Conservation (phyloP, 1,140 invertebrate genomes). For the Cecropterus lyciades region DNA sequence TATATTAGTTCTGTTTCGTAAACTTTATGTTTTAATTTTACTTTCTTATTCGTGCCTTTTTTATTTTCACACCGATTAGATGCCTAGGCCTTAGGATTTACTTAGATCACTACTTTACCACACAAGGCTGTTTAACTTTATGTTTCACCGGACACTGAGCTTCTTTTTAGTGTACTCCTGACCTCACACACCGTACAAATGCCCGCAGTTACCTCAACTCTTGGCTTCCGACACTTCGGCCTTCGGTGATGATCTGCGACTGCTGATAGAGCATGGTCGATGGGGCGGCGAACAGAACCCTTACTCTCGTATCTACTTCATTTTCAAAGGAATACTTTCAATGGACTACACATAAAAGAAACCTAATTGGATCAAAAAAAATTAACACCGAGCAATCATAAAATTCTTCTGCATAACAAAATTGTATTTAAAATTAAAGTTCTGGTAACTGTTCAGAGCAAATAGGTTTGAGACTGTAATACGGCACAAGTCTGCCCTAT, state of each 20-base stretch:
- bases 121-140: constrained; percentile 80
- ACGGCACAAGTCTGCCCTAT: background rate
- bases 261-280: constrained; percentile 67
- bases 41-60: constrained; percentile 77
- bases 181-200: constrained; percentile 82
- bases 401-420: no score
- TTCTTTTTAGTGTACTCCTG: constrained; percentile 83
- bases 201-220: constrained; percentile 83
- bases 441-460: background rate
- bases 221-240: constrained; percentile 81
- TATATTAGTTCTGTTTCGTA: constrained; percentile 77
- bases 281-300: constrained; percentile 68
- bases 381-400: no score
- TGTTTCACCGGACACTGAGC: constrained; percentile 81
- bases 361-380: no score
- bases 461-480: background rate
- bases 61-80: constrained; percentile 80
- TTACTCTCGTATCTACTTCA: constrained; percentile 64
- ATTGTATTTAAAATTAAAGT: no score
- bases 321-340: constrained; percentile 69
- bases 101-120: constrained; percentile 81
- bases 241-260: constrained; percentile 73
- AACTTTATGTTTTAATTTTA: constrained; percentile 64
- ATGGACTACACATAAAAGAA: constrained; percentile 42
- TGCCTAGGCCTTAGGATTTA: constrained; percentile 81